These are phyloP conservation scores for Patagioenas fasciata DNA, from an alignment of 2,113 vertebrate species.

Conservation along the genomic window DNA sequence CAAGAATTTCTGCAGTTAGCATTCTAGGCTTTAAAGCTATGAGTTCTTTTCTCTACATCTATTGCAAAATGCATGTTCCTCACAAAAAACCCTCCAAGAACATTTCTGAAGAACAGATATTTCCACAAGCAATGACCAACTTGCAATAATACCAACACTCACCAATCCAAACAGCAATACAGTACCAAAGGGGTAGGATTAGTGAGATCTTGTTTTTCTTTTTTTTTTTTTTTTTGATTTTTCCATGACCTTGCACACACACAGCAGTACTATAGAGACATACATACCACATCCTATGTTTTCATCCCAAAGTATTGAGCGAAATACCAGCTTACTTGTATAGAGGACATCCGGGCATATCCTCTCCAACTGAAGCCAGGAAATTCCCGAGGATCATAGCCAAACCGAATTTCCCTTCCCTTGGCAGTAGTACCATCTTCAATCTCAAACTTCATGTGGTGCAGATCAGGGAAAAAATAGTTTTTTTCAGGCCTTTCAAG, in stretches of 20 bases:
- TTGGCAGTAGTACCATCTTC: slow-evolving; percentile 84
- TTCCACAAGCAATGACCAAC: not conserved
- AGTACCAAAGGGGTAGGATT: not conserved
- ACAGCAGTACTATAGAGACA: not conserved
- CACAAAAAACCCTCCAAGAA: not conserved
- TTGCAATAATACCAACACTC: not conserved
- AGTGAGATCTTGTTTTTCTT: not conserved
- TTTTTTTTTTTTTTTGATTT: not conserved
- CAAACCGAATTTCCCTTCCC: slow-evolving; percentile 82
- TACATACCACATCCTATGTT: not conserved
- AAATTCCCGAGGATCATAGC: slow-evolving; percentile 84
- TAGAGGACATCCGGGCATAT: slow-evolving; percentile 84
- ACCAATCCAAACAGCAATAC: not conserved
- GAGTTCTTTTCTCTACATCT: not conserved
- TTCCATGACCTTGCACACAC: not conserved
- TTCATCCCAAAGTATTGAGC: not conserved
- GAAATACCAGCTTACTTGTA: slow-evolving; percentile 79
- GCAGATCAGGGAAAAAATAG: slow-evolving; percentile 87
- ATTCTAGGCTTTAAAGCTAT: not conserved
- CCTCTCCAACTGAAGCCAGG: slow-evolving; percentile 92
- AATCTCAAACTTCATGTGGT: slow-evolving; percentile 90
- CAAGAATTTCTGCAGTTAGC: not conserved
- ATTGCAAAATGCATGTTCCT: not conserved
- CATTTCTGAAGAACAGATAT: not conserved
- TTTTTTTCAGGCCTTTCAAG: slow-evolving; percentile 79